These are phyloP conservation scores for Cariama cristata DNA, from an alignment of 2,113 vertebrate genomes.

Conservation along the genomic window DNA sequence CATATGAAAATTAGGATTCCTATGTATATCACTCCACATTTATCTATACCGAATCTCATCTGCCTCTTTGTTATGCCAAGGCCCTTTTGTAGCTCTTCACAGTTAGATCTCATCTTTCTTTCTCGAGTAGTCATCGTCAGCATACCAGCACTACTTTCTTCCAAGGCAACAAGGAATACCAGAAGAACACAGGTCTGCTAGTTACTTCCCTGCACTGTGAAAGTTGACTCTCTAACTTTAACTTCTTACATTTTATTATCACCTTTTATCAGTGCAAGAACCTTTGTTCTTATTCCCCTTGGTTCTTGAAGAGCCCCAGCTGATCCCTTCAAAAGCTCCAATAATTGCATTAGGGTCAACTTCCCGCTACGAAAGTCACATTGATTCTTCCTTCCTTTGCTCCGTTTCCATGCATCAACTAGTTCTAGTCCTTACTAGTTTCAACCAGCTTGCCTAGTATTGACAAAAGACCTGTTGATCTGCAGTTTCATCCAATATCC, in stretches of 20 bases:
- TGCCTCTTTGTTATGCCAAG: background rate
- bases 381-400: background rate
- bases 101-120: background rate
- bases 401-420: background rate
- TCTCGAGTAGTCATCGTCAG: background rate
- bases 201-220: too few relatives aligned
- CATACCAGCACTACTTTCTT: background rate
- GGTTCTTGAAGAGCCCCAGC: background rate
- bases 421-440: background rate
- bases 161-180: background rate
- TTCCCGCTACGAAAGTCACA: background rate
- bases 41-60: background rate
- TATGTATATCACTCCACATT: background rate
- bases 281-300: background rate
- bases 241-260: background rate
- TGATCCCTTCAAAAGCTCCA: background rate
- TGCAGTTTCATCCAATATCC: background rate
- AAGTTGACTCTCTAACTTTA: background rate
- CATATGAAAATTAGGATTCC: constrained; percentile 10
- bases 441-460: background rate
- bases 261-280: background rate
- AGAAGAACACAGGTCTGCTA: background rate
- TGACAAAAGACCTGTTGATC: background rate
- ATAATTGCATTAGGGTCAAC: background rate
- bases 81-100: background rate